These are phyloP conservation scores for Apostichopus leukothele DNA, from an alignment of 53 echinoderm and acorn worm genomes.

Conservation along the genomic window DNA sequence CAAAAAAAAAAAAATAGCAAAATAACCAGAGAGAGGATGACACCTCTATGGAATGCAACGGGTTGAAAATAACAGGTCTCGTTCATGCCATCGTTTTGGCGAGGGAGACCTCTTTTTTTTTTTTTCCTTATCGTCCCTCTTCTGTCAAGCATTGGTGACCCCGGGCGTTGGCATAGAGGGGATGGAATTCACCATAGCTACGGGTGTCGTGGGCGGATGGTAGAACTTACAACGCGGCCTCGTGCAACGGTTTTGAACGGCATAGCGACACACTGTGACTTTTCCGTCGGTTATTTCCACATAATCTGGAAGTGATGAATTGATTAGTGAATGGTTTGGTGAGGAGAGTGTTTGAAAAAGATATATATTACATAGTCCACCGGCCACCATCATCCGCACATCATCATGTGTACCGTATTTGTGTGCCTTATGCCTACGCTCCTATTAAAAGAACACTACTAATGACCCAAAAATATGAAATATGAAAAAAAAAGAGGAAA, in stretches of 20 bases:
- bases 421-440: too few species aligned
- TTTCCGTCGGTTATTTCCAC: constrained; percentile 99
- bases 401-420: too few species aligned
- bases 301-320: constrained; percentile 73
- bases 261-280: constrained; percentile 99
- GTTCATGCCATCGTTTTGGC: constrained; percentile 22
- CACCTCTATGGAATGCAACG: constrained; percentile 75
- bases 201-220: constrained; percentile 78
- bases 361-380: too few species aligned
- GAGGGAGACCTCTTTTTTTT: neutral
- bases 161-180: constrained; percentile 80
- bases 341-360: too few species aligned
- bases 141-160: constrained; percentile 55
- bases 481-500: too few species aligned
- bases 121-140: constrained; percentile 4
- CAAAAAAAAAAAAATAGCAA: constrained; percentile 26
- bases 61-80: constrained; percentile 50
- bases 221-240: constrained; percentile 99
- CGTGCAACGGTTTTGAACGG: constrained; percentile 97
- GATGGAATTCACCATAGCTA: constrained; percentile 58
- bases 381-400: too few species aligned
- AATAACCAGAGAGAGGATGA: neutral
- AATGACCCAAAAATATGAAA: too few species aligned
- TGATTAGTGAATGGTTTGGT: neutral
- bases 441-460: too few species aligned